Evolutionary conservation across 2,797 vertebrate genomes (phyloP), one percentile per base, ranked within the genome.

Genomic region (Poecile montanus): DNA sequence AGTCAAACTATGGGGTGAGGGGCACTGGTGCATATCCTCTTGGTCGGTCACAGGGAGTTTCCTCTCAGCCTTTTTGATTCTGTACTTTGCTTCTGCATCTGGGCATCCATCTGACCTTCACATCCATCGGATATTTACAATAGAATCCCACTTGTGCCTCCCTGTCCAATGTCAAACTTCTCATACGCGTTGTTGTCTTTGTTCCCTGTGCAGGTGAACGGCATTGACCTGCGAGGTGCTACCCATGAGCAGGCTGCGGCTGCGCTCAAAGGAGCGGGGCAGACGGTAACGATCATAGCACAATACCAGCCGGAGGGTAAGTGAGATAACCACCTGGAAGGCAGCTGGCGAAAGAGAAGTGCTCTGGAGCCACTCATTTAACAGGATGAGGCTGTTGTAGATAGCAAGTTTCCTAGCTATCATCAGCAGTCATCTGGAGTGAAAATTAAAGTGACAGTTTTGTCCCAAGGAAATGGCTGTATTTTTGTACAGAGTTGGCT

Each of bases 251-350:
- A 99, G 95, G 99, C 99, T 7, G 99, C 99, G 13, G 98, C 99
- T 4, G 99, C 99, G 0, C 97, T 99, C 42, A 99, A 99, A 92
- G 99, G 99, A 65, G 99, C 99, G 2, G 99, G 99, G 73, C 99
- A 99, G 98, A 99, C 98, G 34, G 99, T 99, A 95, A 99, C 99
- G 54, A 99, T 99, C 93, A 96, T 99, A 96, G 99, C 99, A 97
- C 99, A 99, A 96, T 99, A 99, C 96, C 98, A 99, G 95, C 99
- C 99, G 0, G 99, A 99, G 98, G 99, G 99, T 99, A 97, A 98
- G 99, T 98, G 73, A 51, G 38, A 72, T 21, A 25, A 36, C 17
- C 65, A 2, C 51, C 71, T 36, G 57, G 23, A 44, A 48, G 70
- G 68, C 76, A 60, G 65, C 7, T 16, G 48, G 54, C 72, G 34